These are phyloP conservation scores for Pemphredon lugubris DNA, from an alignment of 2,888 invertebrate species.

Conservation along the genomic window DNA sequence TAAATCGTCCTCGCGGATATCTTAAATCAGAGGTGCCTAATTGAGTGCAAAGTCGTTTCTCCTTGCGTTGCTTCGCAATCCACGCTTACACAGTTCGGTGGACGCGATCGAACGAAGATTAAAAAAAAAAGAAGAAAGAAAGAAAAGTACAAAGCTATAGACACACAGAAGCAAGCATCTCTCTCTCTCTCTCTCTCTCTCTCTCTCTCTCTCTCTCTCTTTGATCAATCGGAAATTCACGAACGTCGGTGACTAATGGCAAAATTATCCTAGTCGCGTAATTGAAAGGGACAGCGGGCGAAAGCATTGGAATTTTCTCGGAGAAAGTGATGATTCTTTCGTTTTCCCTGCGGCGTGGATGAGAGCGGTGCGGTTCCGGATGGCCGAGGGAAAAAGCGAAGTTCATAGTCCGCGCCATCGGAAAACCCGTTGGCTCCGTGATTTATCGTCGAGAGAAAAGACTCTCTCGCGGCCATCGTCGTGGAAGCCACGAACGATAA, in stretches of 20 bases:
- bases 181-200: neutral
- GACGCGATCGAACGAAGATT: neutral
- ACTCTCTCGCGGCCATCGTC: neutral
- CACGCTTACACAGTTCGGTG: neutral
- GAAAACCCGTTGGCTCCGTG: neutral
- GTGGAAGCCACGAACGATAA: neutral
- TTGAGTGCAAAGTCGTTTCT: no score
- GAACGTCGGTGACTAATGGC: no score
- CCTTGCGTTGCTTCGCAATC: neutral
- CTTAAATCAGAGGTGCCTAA: slow-evolving; percentile 22
- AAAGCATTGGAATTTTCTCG: no score
- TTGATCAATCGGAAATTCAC: no score
- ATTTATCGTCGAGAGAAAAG: slow-evolving; percentile 2
- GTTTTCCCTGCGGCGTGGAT: neutral
- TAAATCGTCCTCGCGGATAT: slow-evolving; percentile 1
- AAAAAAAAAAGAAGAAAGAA: no score
- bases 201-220: neutral
- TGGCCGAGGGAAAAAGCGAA: neutral
- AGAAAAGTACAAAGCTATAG: no score
- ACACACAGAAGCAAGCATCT: no score
- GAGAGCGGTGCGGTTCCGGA: neutral
- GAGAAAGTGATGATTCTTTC: neutral
- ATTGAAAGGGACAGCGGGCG: no score
- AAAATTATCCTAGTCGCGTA: no score
- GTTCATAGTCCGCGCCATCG: slow-evolving; percentile 7